Evolutionary conservation across 2,113 vertebrate species (phyloP).

Genomic region (Zosterops pallidus): DNA sequence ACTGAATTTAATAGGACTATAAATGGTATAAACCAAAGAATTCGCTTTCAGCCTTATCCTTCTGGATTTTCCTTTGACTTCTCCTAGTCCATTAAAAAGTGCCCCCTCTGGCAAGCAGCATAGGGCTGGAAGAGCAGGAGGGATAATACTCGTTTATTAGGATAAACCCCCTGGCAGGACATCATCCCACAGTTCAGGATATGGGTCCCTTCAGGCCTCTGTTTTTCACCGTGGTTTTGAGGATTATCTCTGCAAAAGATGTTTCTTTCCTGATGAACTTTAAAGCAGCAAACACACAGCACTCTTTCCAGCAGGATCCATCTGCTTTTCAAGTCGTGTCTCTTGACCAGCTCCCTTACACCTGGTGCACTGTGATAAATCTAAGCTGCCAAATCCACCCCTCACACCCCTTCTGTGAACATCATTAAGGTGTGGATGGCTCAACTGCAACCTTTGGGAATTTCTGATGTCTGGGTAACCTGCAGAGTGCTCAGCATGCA

Average conservation of each 20-base stretch:
- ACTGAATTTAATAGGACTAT: conserved; percentile 62
- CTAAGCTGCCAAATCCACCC: background rate
- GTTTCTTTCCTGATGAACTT: background rate
- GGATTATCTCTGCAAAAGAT: background rate
- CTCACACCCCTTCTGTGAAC: background rate
- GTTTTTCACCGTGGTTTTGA: background rate
- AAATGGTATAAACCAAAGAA: conserved; percentile 58
- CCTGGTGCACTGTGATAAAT: background rate
- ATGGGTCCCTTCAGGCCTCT: background rate
- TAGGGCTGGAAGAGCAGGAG: background rate
- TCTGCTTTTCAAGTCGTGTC: background rate
- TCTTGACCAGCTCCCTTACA: background rate
- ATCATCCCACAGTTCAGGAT: background rate
- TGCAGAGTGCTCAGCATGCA: background rate
- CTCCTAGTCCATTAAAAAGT: conserved; percentile 57
- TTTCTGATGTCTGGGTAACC: background rate
- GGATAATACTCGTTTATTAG: conserved; percentile 26
- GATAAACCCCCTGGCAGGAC: background rate
- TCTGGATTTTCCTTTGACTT: conserved; percentile 49
- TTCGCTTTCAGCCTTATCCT: conserved; percentile 28
- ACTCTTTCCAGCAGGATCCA: background rate
- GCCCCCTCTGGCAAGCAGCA: conserved; percentile 45
- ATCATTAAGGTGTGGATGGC: background rate
- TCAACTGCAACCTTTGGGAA: background rate
- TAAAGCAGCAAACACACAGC: background rate